These are phyloP conservation scores for Drosophila kanekoi DNA, from an alignment of 2,888 invertebrate species.

Conservation along the genomic window DNA sequence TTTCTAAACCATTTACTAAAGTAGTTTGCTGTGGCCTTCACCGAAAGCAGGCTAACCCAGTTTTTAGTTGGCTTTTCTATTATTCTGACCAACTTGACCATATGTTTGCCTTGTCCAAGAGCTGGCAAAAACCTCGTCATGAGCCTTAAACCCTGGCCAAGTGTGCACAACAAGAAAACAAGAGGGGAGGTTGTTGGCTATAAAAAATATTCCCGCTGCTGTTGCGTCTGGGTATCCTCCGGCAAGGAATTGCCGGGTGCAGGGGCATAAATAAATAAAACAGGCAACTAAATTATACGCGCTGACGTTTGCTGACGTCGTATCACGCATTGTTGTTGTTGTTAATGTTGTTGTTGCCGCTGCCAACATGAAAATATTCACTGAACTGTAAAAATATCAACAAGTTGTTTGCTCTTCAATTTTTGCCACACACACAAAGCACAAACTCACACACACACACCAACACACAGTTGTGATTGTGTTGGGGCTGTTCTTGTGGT, in stretches of 20 bases:
- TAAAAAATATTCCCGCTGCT: constrained; percentile 27
- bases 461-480: constrained; percentile 21
- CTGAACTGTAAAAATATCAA: constrained; percentile 80
- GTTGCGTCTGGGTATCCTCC: constrained; percentile 28
- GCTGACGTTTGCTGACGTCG: constrained; percentile 75
- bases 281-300: constrained; percentile 58
- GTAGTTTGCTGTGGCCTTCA: constrained; percentile 14
- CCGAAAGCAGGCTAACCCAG: constrained; percentile 38
- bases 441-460: constrained; percentile 20
- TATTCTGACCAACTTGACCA: constrained; percentile 45
- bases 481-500: constrained; percentile 33
- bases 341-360: constrained; percentile 20
- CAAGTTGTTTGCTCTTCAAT: constrained; percentile 79
- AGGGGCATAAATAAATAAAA: constrained; percentile 54
- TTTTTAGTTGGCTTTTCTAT: constrained; percentile 34
- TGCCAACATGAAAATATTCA: constrained; percentile 71
- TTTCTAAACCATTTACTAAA: not conserved
- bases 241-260: constrained; percentile 16
- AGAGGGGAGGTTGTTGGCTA: not conserved
- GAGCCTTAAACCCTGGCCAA: constrained; percentile 47
- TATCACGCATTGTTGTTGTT: constrained; percentile 30
- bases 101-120: constrained; percentile 63
- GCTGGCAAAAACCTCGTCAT: constrained; percentile 49
- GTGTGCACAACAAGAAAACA: constrained; percentile 11
- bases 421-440: constrained; percentile 47